Conservation (phyloP, 2,888 invertebrate genomes). For the Allacma fusca region DNA sequence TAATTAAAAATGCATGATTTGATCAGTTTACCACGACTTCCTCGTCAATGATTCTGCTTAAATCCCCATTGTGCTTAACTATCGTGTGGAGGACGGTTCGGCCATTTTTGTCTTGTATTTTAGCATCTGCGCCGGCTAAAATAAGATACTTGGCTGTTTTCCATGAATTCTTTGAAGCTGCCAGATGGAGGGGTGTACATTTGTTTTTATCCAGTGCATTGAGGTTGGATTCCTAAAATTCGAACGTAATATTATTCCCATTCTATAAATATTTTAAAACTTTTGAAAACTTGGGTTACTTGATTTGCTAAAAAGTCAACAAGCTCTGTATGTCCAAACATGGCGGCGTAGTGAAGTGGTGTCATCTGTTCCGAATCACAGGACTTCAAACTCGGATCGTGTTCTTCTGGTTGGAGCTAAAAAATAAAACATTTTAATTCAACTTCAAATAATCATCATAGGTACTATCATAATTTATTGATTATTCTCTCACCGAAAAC, state of each 20-base stretch:
- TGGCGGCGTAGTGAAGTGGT: constrained; percentile 87
- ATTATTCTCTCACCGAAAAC: too few species aligned
- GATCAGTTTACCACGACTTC: constrained; percentile 70
- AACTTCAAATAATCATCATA: too few species aligned
- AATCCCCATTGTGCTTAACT: constrained; percentile 81
- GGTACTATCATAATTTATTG: too few species aligned
- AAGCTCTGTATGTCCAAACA: constrained; percentile 87
- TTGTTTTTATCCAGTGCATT: constrained; percentile 80
- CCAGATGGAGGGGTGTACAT: constrained; percentile 79
- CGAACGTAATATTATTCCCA: constrained; percentile 54
- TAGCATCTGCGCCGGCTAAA: constrained; percentile 76
- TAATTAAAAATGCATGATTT: neutral
- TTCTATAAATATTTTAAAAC: too few species aligned
- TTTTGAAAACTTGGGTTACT: too few species aligned
- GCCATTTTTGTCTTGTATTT: constrained; percentile 77
- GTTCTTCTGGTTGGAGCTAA: constrained; percentile 77
- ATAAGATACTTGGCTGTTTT: constrained; percentile 78
- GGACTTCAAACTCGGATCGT: constrained; percentile 73
- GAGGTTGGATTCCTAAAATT: constrained; percentile 83
- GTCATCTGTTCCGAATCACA: constrained; percentile 89
- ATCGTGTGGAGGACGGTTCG: constrained; percentile 85
- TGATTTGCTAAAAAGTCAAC: constrained; percentile 69
- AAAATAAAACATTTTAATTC: too few species aligned
- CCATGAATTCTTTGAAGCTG: constrained; percentile 83
- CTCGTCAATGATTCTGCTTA: constrained; percentile 77